A percentile compares a stretch with the other conserved stretches of the same genome.
Evolutionary conservation across 2,113 vertebrate genomes (phyloP).

Genomic region (Halcyon senegalensis): DNA sequence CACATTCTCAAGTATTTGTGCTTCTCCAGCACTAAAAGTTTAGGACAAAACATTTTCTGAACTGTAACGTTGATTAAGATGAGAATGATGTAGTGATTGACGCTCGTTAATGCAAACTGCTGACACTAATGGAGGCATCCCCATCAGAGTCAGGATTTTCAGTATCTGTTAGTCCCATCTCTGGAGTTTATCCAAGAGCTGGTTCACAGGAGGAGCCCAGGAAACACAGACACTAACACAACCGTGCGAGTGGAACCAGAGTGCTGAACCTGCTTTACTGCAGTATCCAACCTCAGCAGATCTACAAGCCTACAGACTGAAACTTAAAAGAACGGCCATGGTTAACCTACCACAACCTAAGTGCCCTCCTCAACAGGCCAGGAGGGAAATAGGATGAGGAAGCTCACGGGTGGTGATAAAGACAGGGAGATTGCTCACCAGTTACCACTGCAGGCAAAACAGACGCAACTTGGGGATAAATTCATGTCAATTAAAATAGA

Average conservation of each 20-base stretch:
- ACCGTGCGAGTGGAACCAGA: neutral
- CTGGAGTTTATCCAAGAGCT: neutral
- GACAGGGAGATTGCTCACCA: neutral
- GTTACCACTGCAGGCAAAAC: neutral
- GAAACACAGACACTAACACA: neutral
- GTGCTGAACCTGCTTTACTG: neutral
- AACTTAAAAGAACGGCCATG: neutral
- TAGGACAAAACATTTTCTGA: conserved; percentile 36
- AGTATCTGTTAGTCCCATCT: neutral
- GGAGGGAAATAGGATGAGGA: neutral
- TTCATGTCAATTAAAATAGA: neutral
- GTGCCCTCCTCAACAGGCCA: neutral
- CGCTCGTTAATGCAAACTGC: neutral
- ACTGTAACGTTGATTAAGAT: neutral
- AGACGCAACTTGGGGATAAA: neutral
- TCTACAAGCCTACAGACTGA: neutral
- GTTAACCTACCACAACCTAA: neutral
- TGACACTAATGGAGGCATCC: neutral
- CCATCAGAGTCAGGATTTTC: neutral
- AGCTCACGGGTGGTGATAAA: neutral
- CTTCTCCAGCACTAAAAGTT: conserved; percentile 4
- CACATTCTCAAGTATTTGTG: neutral
- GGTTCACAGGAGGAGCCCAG: neutral
- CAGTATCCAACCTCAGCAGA: neutral
- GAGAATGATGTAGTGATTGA: neutral